Base-by-base conservation (phyloP, 2,888 invertebrate species). In the Drosophila ustulata region DNA sequence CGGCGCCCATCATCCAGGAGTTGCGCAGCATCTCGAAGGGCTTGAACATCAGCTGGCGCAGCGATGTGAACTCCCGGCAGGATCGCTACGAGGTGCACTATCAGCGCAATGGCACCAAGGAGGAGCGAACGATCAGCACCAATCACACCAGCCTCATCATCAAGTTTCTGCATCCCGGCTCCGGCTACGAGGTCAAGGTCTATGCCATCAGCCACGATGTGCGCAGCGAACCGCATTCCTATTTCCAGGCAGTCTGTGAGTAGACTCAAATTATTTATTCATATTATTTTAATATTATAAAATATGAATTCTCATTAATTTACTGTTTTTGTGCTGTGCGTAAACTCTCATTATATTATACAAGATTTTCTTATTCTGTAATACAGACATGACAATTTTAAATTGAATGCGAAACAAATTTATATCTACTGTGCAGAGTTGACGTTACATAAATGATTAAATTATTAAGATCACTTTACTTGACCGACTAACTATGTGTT, bases 241-340 rank as follows among this genome's bases (percentile, higher is more conserved):
- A 97, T 89, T 96, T 96, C 90, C 96, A 97, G 92, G 97, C 97
- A 67, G 97, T 98, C 85, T 96, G 97, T 97, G 93, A 96, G 97
- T 96, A 18, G 18, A 18, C n/a, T n/a, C n/a, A n/a, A n/a, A n/a
- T n/a, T 18, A 18, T 18, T 18, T 18, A 18, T 18, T 18, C 1
- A 18, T 18, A 18, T 18, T 18, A 2, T 18, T 18, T 18, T 1
- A 18, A 18, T 18, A 1, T 18, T 18, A 18, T 1, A 18, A 18
- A 18, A 18, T 18, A 18, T 18, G 2, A 18, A 18, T 18, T 18
- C 0, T 18, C 1, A 1, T 18, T 1, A 18, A 18, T 18, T 18
- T 18, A 18, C 18, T 18, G 18, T 1, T 18, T 1, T 18, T 18
- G 1, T 18, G 2, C 18, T 18, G 1, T 2, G 1, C 18, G 18